Percentiles rank a stretch among this genome's conserved stretches.
These are phyloP conservation scores for Lepisosteus oculatus DNA, from an alignment of 2,113 vertebrate genomes.

Conservation along the genomic window DNA sequence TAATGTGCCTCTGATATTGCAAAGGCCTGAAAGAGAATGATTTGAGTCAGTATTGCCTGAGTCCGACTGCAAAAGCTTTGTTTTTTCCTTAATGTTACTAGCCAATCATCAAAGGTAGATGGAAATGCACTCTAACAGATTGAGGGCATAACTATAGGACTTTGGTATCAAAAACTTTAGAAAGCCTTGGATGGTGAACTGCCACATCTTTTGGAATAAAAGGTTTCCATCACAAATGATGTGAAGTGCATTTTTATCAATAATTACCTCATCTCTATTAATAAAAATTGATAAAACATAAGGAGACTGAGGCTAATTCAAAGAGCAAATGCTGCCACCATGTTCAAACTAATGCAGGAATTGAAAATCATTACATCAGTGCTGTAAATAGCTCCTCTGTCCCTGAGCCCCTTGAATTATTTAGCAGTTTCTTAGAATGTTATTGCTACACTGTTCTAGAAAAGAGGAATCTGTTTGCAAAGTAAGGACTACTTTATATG, in stretches of 20 bases:
- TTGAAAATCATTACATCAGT: background rate
- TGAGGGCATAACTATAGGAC: too few relatives aligned
- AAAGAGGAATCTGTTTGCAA: background rate
- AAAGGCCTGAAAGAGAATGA: too few relatives aligned
- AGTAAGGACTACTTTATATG: constrained; percentile 3
- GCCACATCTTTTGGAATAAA: too few relatives aligned
- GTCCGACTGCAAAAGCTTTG: too few relatives aligned
- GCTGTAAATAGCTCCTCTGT: background rate
- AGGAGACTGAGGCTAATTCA: background rate
- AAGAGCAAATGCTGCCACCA: background rate
- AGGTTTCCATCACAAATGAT: too few relatives aligned
- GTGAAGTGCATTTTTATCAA: background rate
- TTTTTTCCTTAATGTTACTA: too few relatives aligned
- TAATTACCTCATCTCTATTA: background rate
- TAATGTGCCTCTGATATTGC: too few relatives aligned
- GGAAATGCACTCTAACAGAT: too few relatives aligned
- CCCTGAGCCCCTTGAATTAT: background rate
- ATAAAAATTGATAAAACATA: background rate
- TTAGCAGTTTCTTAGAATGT: constrained; percentile 9
- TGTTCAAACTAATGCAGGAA: background rate
- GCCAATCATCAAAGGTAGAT: too few relatives aligned
- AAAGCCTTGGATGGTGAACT: too few relatives aligned
- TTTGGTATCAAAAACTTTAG: too few relatives aligned
- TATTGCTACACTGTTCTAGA: background rate
- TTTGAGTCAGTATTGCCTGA: too few relatives aligned